Conservation (phyloP, 1,140 invertebrate genomes). For the Trypoxylus dichotomus region DNA sequence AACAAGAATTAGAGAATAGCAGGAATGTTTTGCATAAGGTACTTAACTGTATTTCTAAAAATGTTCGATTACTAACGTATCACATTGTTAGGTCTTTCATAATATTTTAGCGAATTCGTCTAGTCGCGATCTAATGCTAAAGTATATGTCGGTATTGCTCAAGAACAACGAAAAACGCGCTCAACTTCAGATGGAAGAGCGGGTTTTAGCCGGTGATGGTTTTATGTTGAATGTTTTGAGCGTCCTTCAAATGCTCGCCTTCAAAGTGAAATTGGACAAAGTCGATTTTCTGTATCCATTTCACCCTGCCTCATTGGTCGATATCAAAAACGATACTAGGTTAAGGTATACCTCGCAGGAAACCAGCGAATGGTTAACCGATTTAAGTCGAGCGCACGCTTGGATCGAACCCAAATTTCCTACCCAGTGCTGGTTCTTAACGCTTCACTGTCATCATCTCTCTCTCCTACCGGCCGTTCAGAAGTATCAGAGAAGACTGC, state of each 20-base stretch:
- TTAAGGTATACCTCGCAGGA: constrained; percentile 81
- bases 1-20: constrained; percentile 72
- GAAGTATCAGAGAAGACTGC: constrained; percentile 80
- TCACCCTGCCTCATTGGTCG: constrained; percentile 75
- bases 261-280: constrained; percentile 83
- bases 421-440: constrained; percentile 96
- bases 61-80: not conserved
- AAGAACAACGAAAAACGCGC: constrained; percentile 83
- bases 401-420: constrained; percentile 87
- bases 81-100: constrained; percentile 60
- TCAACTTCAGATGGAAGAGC: constrained; percentile 87
- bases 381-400: constrained; percentile 56
- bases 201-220: constrained; percentile 84
- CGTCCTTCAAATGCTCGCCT: constrained; percentile 83
- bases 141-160: constrained; percentile 77
- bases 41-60: not conserved
- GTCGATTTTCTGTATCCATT: constrained; percentile 88
- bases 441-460: constrained; percentile 90
- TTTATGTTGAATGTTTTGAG: constrained; percentile 93
- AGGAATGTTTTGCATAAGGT: constrained; percentile 76
- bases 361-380: constrained; percentile 70
- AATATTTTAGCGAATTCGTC: constrained; percentile 78
- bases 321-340: constrained; percentile 82
- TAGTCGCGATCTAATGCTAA: constrained; percentile 72
- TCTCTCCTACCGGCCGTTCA: constrained; percentile 85